Conservation (phyloP, 2,797 vertebrate species). For the Cuculus canorus region DNA sequence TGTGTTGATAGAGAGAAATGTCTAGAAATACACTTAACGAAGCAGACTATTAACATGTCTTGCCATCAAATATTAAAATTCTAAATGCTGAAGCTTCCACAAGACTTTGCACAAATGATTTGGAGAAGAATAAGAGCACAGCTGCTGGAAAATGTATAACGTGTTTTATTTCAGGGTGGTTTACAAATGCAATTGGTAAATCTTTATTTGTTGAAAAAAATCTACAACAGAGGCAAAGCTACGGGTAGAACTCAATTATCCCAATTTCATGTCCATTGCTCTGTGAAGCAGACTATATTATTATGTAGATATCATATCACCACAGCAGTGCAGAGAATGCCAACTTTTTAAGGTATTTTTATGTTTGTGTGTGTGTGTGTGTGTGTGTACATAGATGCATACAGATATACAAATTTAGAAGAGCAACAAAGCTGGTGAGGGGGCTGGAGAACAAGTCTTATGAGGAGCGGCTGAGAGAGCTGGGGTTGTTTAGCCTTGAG, state of each 20-base stretch:
- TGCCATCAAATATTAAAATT: not conserved
- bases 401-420: not conserved
- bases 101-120: not conserved
- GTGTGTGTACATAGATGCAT: too few species aligned
- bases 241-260: not conserved
- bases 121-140: not conserved
- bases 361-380: too few species aligned
- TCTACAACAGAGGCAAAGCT: not conserved
- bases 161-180: not conserved
- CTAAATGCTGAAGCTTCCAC: not conserved
- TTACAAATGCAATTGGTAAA: not conserved
- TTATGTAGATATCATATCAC: not conserved
- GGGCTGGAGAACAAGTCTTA: too few species aligned
- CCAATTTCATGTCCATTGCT: not conserved
- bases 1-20: not conserved
- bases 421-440: too few species aligned
- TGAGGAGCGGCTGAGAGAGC: too few species aligned
- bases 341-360: not conserved
- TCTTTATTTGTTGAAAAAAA: not conserved
- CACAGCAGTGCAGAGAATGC: not conserved
- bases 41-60: not conserved
- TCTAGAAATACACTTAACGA: not conserved
- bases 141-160: fast-evolving
- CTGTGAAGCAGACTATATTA: not conserved
- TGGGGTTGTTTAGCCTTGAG: too few species aligned